These are phyloP conservation scores for Drosophila meridiana DNA, from an alignment of 2,888 invertebrate species.

Conservation along the genomic window DNA sequence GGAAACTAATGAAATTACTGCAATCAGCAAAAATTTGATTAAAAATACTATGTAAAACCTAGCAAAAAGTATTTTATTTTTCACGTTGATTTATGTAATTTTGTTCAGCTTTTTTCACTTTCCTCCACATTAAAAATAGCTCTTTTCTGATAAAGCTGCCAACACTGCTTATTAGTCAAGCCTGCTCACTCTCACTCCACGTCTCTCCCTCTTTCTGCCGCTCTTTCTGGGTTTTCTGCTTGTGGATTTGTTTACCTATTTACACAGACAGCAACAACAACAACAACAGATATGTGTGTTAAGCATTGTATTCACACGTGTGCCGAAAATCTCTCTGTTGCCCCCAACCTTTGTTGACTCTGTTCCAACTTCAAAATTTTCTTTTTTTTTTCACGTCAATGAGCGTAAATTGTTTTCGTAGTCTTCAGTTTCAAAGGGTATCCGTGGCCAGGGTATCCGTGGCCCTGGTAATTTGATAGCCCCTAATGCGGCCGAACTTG, in stretches of 20 bases:
- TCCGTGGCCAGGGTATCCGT: neutral
- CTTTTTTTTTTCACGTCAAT: slow-evolving; percentile 32
- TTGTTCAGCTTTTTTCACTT: too few relatives aligned
- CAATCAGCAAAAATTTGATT: too few relatives aligned
- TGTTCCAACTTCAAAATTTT: slow-evolving; percentile 33
- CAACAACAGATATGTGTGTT: slow-evolving; percentile 50
- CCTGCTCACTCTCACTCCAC: slow-evolving; percentile 16
- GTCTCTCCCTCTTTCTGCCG: slow-evolving; percentile 20
- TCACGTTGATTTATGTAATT: too few relatives aligned
- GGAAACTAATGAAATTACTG: too few relatives aligned
- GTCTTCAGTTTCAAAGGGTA: neutral
- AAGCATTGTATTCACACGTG: slow-evolving; percentile 66
- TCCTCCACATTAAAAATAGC: too few relatives aligned
- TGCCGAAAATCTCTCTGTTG: slow-evolving; percentile 35
- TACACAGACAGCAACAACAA: slow-evolving; percentile 59
- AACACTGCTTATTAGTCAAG: slow-evolving; percentile 19
- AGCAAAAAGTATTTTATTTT: too few relatives aligned
- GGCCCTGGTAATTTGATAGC: slow-evolving; percentile 69
- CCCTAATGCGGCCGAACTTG: slow-evolving; percentile 62
- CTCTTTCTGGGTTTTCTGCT: slow-evolving; percentile 16
- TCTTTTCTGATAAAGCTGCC: too few relatives aligned
- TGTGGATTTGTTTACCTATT: slow-evolving; percentile 70
- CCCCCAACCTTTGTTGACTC: slow-evolving; percentile 50
- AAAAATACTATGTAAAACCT: too few relatives aligned
- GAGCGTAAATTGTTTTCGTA: slow-evolving; percentile 46